Conservation (phyloP, 2,888 invertebrate species). For the Meiosimyza decipiens region DNA sequence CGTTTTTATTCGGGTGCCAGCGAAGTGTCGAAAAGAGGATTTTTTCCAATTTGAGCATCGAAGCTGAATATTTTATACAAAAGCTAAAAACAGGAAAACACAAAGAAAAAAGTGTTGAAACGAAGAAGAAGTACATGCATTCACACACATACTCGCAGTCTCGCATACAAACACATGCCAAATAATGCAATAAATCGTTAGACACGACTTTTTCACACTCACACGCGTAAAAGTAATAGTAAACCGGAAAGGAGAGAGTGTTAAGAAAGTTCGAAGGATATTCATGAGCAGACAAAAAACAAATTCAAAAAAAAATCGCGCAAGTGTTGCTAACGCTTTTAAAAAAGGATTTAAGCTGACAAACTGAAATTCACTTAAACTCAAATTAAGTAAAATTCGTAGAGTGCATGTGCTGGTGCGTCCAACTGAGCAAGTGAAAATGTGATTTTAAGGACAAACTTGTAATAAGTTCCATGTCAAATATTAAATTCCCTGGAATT, state of each 20-base stretch:
- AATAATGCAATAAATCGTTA: conserved; percentile 40
- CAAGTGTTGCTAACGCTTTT: conserved; percentile 11
- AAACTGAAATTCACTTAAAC: not conserved
- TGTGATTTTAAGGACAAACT: conserved; percentile 27
- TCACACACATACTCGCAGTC: not conserved
- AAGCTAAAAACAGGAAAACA: conserved; percentile 14
- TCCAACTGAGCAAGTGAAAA: conserved; percentile 2
- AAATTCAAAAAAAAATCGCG: too few relatives aligned
- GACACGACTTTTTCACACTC: conserved; percentile 37
- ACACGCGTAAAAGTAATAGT: not conserved
- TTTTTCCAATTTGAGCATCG: conserved; percentile 47
- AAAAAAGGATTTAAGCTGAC: not conserved
- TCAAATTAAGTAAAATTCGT: conserved; percentile 19
- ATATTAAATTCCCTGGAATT: not conserved
- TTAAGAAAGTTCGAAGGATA: conserved; percentile 18
- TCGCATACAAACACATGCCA: conserved; percentile 30
- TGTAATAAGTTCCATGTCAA: conserved; percentile 1
- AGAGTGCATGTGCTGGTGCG: not conserved
- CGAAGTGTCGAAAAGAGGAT: conserved; percentile 50
- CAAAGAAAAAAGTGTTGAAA: conserved; percentile 20
- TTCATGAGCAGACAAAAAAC: not conserved
- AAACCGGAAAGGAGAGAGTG: conserved; percentile 11
- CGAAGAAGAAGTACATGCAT: conserved; percentile 15
- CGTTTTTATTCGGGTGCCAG: conserved; percentile 25
- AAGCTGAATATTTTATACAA: conserved; percentile 45